Percentiles rank a stretch among this genome's conserved stretches.
Conservation (phyloP, 1,140 invertebrate species). For the Probaryconus sp. region DNA sequence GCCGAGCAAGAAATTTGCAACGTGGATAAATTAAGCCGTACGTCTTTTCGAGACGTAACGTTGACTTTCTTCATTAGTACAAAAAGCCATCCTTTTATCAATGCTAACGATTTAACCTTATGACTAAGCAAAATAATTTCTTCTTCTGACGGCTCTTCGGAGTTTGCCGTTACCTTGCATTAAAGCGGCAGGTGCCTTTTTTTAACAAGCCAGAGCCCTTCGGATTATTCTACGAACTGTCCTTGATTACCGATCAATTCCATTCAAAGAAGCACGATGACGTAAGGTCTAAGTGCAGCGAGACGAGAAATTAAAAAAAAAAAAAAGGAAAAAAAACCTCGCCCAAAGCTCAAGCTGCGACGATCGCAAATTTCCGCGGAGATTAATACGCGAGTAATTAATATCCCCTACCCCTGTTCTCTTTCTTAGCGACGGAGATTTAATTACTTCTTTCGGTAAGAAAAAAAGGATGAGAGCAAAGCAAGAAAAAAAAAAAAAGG, state of each 20-base stretch:
- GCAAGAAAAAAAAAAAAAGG: too few relatives aligned
- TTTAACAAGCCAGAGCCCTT: slow-evolving; percentile 18
- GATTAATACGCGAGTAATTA: slow-evolving; percentile 71
- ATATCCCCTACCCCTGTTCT: slow-evolving; percentile 65
- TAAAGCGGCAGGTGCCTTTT: slow-evolving; percentile 54
- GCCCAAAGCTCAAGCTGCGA: slow-evolving; percentile 17
- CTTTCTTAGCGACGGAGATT: slow-evolving; percentile 9
- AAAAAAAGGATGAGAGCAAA: too few relatives aligned
- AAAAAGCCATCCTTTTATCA: slow-evolving; percentile 55
- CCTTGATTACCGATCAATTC: slow-evolving; percentile 58
- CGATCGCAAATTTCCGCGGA: slow-evolving; percentile 61
- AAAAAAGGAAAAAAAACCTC: slow-evolving; percentile 25
- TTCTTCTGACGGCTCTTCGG: slow-evolving; percentile 21
- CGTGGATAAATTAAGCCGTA: slow-evolving; percentile 20
- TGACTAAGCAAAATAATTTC: slow-evolving; percentile 55
- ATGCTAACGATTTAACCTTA: slow-evolving; percentile 42
- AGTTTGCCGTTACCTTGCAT: slow-evolving; percentile 22
- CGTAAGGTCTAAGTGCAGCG: slow-evolving; percentile 16
- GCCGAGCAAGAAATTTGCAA: slow-evolving; percentile 18
- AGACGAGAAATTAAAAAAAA: too few relatives aligned
- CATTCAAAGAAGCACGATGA: slow-evolving; percentile 34
- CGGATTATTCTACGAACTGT: slow-evolving; percentile 43
- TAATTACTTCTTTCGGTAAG: too few relatives aligned
- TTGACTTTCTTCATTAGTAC: slow-evolving; percentile 25
- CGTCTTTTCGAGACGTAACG: slow-evolving; percentile 5